Conservation (phyloP, 2,797 vertebrate species). For the Melanotaenia nigrans region DNA sequence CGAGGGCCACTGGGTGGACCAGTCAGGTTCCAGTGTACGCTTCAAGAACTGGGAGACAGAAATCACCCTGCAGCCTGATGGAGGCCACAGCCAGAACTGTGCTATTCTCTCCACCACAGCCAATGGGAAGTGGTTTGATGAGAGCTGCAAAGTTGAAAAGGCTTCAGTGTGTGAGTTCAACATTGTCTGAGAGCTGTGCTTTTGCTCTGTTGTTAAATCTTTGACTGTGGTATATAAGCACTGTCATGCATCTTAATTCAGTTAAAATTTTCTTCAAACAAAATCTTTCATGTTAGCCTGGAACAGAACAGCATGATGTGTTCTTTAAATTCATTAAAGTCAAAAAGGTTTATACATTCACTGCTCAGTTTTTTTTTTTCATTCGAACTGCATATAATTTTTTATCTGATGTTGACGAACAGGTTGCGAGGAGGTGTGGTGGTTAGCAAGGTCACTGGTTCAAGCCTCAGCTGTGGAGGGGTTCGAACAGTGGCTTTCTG, state of each 20-base stretch:
- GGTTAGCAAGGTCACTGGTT: no score
- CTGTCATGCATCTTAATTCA: constrained; percentile 16
- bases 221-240: constrained; percentile 9
- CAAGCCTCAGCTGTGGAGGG: no score
- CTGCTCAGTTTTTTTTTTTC: neutral
- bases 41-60: constrained; percentile 97
- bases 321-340: constrained; percentile 13
- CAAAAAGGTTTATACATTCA: neutral
- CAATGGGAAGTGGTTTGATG: constrained; percentile 94
- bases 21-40: constrained; percentile 79
- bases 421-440: no score
- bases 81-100: constrained; percentile 90
- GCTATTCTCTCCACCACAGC: constrained; percentile 85
- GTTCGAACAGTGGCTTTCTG: no score
- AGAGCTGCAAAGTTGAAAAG: constrained; percentile 86
- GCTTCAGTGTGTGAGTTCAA: constrained; percentile 95
- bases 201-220: neutral
- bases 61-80: constrained; percentile 93
- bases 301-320: neutral
- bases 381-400: constrained; percentile 9
- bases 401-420: neutral
- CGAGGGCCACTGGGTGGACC: constrained; percentile 91
- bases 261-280: constrained; percentile 18
- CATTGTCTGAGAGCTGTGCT: constrained; percentile 84
- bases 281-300: neutral